Percentiles rank a stretch among this genome's conserved stretches.
Conservation (phyloP, 2,113 vertebrate genomes). For the Daubentonia madagascariensis region DNA sequence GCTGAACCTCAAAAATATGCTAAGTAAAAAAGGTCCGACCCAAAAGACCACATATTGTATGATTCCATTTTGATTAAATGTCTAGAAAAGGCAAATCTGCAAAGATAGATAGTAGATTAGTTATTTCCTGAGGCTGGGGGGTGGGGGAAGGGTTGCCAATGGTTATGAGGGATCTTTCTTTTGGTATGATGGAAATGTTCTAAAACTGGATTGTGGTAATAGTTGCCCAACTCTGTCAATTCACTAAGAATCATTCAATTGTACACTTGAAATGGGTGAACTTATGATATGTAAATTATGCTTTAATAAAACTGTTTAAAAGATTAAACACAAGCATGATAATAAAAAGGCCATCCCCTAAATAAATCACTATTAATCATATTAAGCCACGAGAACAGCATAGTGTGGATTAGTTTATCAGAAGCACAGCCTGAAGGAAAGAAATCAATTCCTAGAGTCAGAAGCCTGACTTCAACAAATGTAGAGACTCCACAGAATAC, state of each 20-base stretch:
- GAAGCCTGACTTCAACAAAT: conserved; percentile 8
- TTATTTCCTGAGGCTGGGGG: not conserved
- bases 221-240: not conserved
- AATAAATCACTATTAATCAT: conserved; percentile 51
- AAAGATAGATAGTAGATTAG: conserved; percentile 21
- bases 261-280: conserved; percentile 1
- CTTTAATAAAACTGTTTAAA: conserved; percentile 35
- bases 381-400: not conserved
- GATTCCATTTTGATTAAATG: conserved; percentile 6
- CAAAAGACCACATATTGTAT: not conserved
- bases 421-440: conserved; percentile 24
- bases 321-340: conserved; percentile 20
- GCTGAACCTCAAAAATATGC: conserved; percentile 25
- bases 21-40: not conserved
- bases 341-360: conserved; percentile 18
- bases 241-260: conserved; percentile 37
- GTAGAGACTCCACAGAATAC: not conserved
- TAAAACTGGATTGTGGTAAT: conserved; percentile 7
- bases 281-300: conserved; percentile 22
- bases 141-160: not conserved
- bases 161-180: not conserved
- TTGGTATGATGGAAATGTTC: conserved; percentile 8
- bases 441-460: conserved; percentile 12
- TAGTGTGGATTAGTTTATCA: not conserved
- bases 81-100: conserved; percentile 35